These are phyloP conservation scores for Aelia acuminata DNA, from an alignment of 2,888 invertebrate genomes.

Conservation along the genomic window DNA sequence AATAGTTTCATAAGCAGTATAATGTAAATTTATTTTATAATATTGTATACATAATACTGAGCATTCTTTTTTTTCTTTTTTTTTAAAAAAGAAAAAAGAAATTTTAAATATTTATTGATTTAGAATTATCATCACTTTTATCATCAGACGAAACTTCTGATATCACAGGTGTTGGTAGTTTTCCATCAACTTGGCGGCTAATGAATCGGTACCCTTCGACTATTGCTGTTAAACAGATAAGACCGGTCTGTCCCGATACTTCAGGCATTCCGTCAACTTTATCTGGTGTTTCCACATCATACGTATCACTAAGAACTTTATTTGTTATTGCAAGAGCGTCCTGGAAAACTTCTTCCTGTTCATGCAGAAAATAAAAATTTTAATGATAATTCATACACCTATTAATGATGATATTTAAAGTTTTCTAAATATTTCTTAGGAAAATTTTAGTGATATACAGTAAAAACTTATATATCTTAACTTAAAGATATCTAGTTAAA, in stretches of 20 bases:
- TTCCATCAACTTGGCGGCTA: not conserved
- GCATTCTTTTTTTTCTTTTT: too few species aligned
- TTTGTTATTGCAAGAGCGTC: constrained; percentile 33
- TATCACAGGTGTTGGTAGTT: not conserved
- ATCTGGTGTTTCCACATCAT: not conserved
- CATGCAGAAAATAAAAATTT: not conserved
- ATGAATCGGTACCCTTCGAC: constrained; percentile 44
- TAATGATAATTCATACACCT: not conserved
- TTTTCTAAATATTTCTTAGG: not conserved
- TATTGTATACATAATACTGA: not conserved
- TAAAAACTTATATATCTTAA: too few species aligned
- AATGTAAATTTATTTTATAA: not conserved
- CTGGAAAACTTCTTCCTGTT: constrained; percentile 1
- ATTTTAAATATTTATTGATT: not conserved
- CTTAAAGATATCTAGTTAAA: too few species aligned
- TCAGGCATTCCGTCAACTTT: constrained; percentile 34
- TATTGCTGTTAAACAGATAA: constrained; percentile 25
- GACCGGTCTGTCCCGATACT: constrained; percentile 12
- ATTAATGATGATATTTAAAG: not conserved
- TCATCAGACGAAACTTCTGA: not conserved
- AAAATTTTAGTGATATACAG: too few species aligned
- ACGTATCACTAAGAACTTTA: not conserved
- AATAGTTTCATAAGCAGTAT: too few species aligned
- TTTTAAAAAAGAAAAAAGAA: not conserved
- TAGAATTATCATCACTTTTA: not conserved